phyloP scores from a whole-genome alignment of 2,797 vertebrate species.

The Eulemur mongoz region DNA sequence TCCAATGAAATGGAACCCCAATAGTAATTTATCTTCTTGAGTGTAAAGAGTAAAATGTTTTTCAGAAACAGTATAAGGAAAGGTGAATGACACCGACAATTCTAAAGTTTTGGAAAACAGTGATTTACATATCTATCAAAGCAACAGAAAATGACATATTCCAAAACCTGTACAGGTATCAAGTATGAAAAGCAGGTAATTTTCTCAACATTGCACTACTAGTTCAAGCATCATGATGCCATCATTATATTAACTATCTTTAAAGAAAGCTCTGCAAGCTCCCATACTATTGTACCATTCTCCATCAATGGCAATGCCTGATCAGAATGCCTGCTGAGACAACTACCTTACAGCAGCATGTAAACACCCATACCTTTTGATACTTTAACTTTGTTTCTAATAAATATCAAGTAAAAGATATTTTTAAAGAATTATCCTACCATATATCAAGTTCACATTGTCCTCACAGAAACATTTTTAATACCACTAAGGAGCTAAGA shows the following conservation, averaged over 20 bases:
- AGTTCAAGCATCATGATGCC: background rate
- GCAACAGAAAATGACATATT: background rate
- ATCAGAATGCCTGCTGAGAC: background rate
- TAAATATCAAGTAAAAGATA: background rate
- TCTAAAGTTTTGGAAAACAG: background rate
- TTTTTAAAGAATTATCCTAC: background rate
- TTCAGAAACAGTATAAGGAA: background rate
- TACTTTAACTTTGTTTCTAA: background rate
- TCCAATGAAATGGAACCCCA: conserved; percentile 3
- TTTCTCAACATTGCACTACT: background rate
- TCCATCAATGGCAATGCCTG: background rate
- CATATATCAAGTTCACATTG: background rate
- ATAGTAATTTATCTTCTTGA: background rate
- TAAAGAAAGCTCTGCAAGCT: background rate
- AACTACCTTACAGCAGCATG: background rate
- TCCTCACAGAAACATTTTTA: background rate
- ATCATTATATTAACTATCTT: background rate
- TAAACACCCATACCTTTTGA: background rate
- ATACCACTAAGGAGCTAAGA: background rate
- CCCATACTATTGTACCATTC: background rate
- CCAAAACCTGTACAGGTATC: background rate
- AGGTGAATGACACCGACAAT: background rate
- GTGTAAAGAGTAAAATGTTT: background rate
- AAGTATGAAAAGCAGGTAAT: background rate
- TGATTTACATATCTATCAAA: background rate